Base-by-base conservation (phyloP, 2,888 invertebrate species). In the Sepiola atlantica region DNA sequence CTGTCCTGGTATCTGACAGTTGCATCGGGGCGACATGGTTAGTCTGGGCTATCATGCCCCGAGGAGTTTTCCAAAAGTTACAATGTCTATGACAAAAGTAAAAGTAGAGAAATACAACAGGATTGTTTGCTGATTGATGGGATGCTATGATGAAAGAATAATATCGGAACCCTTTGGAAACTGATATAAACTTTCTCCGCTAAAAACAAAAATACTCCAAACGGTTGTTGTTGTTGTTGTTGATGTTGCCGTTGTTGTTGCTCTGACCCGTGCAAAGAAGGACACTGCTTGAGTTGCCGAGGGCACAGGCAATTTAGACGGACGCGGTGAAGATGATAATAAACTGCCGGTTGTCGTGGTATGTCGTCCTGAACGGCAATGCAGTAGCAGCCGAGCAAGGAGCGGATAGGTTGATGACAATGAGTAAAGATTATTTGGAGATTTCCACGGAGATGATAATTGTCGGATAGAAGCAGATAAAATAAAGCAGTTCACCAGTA, bases 21-120 rank as follows among this genome's bases (percentile, higher is more conserved):
- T 77, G 77, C 77, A 77, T 77, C 77, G n/a, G 77, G 77, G 77
- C 32, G 77, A 77, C 77, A 77, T 77, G 77, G 77, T 77, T 77
- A 77, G n/a, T 32, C 77, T 77, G 77, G 77, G 32, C n/a, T 77
- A 77, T 77, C 77, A 77, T 77, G 77, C 77, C 77, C n/a, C n/a
- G 77, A 32, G 16, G 32, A 77, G 77, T 77, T 77, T 77, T 77
- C 2, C 77, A n/a, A 32, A 77, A 77, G 77, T 77, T n/a, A 18
- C 77, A n/a, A 77, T 77, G 16, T n/a, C 32, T 77, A 32, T 77
- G n/a, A n/a, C 77, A n/a, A 32, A n/a, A 16, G 10, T 6, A 77
- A n/a, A 77, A 4, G 77, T 32, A 14, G n/a, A 16, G 1, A n/a
- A n/a, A 32, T 77, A 45, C 45, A 77, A 77, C 14, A n/a, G n/a